These are phyloP conservation scores for Oreochromis grahami DNA, from an alignment of 2,797 vertebrate species.

Conservation along the genomic window DNA sequence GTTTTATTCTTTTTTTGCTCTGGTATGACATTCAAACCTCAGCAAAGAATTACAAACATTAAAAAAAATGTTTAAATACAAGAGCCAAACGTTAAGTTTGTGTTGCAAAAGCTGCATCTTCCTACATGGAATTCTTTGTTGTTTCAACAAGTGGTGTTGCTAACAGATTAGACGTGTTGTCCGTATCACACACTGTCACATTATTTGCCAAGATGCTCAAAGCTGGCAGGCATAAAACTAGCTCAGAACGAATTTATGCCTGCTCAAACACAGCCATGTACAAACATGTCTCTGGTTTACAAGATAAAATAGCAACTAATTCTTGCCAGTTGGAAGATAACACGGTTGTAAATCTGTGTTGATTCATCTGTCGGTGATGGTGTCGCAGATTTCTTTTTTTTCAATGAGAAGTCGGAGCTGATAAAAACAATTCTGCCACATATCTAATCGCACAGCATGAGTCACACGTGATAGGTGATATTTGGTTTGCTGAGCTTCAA, in stretches of 20 bases:
- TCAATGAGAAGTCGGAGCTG: not conserved
- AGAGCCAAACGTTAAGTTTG: not conserved
- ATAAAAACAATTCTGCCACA: not conserved
- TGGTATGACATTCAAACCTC: not conserved
- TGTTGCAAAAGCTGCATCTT: not conserved
- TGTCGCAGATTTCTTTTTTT: not conserved
- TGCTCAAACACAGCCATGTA: slow-evolving; percentile 18
- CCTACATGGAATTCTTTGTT: not conserved
- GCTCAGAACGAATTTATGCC: slow-evolving; percentile 2
- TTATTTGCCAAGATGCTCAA: slow-evolving; percentile 30
- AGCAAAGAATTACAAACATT: not conserved
- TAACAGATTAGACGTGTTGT: slow-evolving; percentile 26
- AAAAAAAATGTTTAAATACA: not conserved
- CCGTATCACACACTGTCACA: slow-evolving; percentile 4
- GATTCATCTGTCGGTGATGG: slow-evolving; percentile 4
- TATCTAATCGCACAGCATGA: not conserved
- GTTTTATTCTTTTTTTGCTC: not conserved
- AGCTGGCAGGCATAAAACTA: slow-evolving; percentile 18
- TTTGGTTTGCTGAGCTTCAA: not conserved
- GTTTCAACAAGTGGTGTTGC: slow-evolving; percentile 20
- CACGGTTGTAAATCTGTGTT: not conserved
- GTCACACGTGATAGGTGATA: not conserved
- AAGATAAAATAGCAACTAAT: slow-evolving; percentile 14
- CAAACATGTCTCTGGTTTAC: slow-evolving; percentile 27
- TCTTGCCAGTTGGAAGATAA: slow-evolving; percentile 33